phyloP scores from a whole-genome alignment of 2,797 vertebrate genomes.

The Eulemur rubriventer region DNA sequence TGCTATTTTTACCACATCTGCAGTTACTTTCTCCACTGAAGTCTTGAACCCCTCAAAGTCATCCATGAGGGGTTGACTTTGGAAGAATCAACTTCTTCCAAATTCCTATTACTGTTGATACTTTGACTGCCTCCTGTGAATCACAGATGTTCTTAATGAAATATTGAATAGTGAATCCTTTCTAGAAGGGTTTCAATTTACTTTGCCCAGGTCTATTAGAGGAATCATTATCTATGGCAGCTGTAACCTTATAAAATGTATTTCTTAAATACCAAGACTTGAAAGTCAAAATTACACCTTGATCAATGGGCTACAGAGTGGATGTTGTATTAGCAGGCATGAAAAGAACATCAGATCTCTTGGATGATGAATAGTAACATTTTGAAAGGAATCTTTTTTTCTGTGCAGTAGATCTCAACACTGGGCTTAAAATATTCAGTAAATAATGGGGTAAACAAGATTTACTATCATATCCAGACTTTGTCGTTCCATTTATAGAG shows the following conservation, averaged over 20 bases:
- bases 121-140: background rate
- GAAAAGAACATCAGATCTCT: background rate
- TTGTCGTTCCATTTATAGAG: background rate
- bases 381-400: background rate
- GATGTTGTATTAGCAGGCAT: background rate
- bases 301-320: background rate
- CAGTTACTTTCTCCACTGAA: background rate
- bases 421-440: background rate
- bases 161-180: background rate
- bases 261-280: background rate
- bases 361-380: background rate
- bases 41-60: background rate
- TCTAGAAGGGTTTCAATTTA: background rate
- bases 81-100: background rate
- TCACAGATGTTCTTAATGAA: background rate
- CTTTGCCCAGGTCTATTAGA: background rate
- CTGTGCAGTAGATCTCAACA: background rate
- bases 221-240: background rate
- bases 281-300: background rate
- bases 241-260: too few species aligned
- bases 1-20: background rate
- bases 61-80: background rate
- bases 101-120: background rate
- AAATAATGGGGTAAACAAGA: background rate
- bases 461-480: background rate